Evolutionary conservation across 2,113 vertebrate species (phyloP), one percentile per base, ranked within the genome.

Genomic region (Varanus salvator): DNA sequence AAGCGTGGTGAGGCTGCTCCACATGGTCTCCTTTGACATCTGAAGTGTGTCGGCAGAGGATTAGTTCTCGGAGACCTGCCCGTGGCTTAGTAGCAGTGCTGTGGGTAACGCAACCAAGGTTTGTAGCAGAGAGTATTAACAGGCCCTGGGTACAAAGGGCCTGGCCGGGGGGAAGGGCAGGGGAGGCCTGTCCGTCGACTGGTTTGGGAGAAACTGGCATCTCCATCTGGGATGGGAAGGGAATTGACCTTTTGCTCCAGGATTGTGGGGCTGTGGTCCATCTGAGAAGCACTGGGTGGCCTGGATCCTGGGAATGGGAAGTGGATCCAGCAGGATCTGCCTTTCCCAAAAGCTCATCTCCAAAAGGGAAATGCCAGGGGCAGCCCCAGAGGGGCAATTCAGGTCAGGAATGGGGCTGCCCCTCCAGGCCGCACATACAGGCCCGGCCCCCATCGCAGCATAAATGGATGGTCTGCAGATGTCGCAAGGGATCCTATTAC

Each of bases 41-140:
- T 93, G 90, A 78, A 95, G 94, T 95, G 93, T 95, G 93, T 93
- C 95, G 91, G 94, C 4, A 1, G 88, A 0, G 89, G 95, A 95
- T 96, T 95, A 95, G 91, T 94, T 90, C 92, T 92, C 82, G 83
- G 91, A 93, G 93, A 89, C 90, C 90, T 77, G 66, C 93, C 82
- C 90, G 96, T 89, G 83, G 93, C 94, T 96, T 95, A 87, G 91
- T 90, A 87, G 92, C 94, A 95, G 95, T 95, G 90, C 8, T 94
- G 92, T 93, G 94, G 91, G 91, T 93, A 95, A 94, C 89, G 93
- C 94, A 95, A 93, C 93, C 91, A 89, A 93, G 95, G 93, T 91
- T 93, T 92, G 92, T 89, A 94, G 95, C 93, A 66, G 93, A 87
- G 80, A 80, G 92, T 80, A 89, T 95, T 93, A 95, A 87, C 89